Percentiles rank a stretch among this genome's conserved stretches.
These are phyloP conservation scores for Trididemnum clinides DNA, from an alignment of 23 tunicate genomes.

Conservation along the genomic window DNA sequence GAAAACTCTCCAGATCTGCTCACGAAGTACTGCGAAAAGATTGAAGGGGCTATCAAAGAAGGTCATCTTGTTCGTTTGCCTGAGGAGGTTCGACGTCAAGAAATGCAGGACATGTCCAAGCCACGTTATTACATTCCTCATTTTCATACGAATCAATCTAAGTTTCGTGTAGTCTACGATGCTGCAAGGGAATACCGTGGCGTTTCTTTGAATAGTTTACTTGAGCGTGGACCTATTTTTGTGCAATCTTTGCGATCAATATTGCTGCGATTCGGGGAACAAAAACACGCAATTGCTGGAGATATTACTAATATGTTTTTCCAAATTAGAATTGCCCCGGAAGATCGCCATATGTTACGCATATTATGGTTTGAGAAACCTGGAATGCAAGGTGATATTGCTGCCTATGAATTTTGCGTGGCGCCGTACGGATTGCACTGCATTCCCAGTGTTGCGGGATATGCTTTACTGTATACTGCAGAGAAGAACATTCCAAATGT, in stretches of 20 bases:
- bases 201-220: not conserved
- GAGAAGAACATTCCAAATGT: too few relatives aligned
- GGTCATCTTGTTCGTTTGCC: too few relatives aligned
- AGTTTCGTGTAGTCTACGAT: not conserved
- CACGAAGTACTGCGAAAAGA: slow-evolving; percentile 10
- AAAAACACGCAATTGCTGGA: not conserved
- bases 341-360: not conserved
- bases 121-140: not conserved
- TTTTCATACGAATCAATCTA: not conserved
- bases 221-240: not conserved
- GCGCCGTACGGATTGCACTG: not conserved
- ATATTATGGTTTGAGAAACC: slow-evolving; percentile 14
- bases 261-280: not conserved
- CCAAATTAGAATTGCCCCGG: not conserved
- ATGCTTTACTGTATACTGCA: too few relatives aligned
- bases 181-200: slow-evolving; percentile 3
- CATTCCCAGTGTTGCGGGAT: too few relatives aligned
- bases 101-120: not conserved
- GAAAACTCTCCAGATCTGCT: not conserved
- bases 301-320: slow-evolving; percentile 11
- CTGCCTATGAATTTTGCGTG: not conserved
- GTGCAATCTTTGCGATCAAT: not conserved
- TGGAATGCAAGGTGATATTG: not conserved
- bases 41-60: not conserved
- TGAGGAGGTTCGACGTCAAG: not conserved